A percentile compares a stretch with the other conserved stretches of the same genome.
Evolutionary conservation across 1,140 invertebrate species (phyloP).

Genomic region (Portunus trituberculatus): DNA sequence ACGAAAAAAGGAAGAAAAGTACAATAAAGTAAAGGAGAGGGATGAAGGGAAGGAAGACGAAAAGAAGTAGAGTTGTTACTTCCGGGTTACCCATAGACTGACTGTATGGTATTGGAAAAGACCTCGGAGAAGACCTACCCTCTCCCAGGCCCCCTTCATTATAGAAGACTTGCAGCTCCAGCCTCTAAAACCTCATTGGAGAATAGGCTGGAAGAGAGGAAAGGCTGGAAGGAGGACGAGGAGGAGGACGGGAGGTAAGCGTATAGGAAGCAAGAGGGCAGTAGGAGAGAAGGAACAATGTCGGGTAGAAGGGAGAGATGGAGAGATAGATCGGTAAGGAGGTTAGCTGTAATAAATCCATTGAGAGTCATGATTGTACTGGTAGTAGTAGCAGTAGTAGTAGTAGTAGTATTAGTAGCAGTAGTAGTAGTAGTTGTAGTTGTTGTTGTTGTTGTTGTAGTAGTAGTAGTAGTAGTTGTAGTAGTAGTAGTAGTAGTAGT

Average conservation of each 20-base stretch:
- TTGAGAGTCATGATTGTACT: too few relatives aligned
- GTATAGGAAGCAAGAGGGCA: not conserved
- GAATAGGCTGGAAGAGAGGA: not conserved
- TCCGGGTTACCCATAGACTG: not conserved
- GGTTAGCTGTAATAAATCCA: too few relatives aligned
- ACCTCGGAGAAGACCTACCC: not conserved
- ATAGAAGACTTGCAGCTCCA: not conserved
- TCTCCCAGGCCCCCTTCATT: not conserved
- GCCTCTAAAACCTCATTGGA: not conserved
- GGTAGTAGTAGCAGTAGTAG: too few relatives aligned
- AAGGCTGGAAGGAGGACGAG: not conserved
- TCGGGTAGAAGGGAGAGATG: too few relatives aligned
- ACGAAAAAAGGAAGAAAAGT: too few relatives aligned
- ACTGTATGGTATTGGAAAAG: not conserved
- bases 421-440: not conserved
- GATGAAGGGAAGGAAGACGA: too few relatives aligned
- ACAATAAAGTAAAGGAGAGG: too few relatives aligned
- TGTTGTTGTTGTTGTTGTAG: too few relatives aligned
- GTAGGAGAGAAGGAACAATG: too few relatives aligned
- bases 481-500: too few relatives aligned
- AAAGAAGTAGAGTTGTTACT: not conserved
- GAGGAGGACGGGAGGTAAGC: not conserved
- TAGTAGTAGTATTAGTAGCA: not conserved
- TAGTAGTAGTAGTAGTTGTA: too few relatives aligned
- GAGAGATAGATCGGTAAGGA: too few relatives aligned